Evolutionary conservation across 2,113 vertebrate genomes (phyloP).

Genomic region (Burhinus oedicnemus): DNA sequence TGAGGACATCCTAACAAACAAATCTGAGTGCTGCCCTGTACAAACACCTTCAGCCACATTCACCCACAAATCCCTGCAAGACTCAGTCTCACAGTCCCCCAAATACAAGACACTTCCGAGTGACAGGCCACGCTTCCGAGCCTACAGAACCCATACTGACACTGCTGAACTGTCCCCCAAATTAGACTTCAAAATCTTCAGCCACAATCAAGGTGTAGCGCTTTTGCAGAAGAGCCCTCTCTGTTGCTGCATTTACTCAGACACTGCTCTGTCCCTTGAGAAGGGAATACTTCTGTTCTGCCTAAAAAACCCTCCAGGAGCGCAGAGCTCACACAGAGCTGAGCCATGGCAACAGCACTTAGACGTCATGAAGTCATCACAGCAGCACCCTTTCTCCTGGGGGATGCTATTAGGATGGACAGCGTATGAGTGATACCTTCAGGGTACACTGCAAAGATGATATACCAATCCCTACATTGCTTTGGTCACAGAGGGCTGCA

Average conservation of each 20-base stretch:
- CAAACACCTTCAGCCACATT: not conserved
- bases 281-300: not conserved
- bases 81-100: not conserved
- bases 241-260: not conserved
- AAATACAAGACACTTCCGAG: not conserved
- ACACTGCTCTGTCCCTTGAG: not conserved
- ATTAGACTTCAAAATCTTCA: not conserved
- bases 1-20: not conserved
- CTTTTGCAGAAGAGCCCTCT: not conserved
- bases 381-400: not conserved
- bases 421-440: not conserved
- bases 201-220: not conserved
- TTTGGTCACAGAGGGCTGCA: not conserved
- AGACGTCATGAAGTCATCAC: not conserved
- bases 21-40: not conserved
- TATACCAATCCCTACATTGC: not conserved
- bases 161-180: not conserved
- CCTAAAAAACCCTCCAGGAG: not conserved
- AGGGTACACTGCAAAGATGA: not conserved
- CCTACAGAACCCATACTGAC: not conserved
- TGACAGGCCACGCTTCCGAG: not conserved
- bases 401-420: not conserved
- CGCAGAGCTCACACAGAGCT: not conserved
- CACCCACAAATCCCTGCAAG: not conserved
- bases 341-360: rapidly evolving